These are phyloP conservation scores for Brachystomella parvula DNA, from an alignment of 1,140 invertebrate species.

Conservation along the genomic window DNA sequence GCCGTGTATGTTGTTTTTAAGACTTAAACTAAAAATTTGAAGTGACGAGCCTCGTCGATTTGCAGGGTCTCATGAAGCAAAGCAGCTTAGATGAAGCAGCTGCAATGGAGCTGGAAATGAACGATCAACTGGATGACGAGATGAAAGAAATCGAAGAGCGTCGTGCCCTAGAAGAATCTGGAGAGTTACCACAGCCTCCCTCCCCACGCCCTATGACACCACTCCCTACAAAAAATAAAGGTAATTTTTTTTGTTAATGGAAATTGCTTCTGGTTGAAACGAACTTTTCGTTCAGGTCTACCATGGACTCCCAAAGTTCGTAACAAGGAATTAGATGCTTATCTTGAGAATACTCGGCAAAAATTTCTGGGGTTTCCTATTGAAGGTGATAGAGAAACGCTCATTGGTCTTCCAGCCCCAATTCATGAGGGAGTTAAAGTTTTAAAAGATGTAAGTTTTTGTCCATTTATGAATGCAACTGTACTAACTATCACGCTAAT, in stretches of 20 bases:
- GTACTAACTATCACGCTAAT: conserved; percentile 6
- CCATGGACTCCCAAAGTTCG: conserved; percentile 96
- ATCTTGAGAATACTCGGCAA: conserved; percentile 78
- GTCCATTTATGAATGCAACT: conserved; percentile 9
- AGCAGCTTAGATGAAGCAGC: conserved; percentile 80
- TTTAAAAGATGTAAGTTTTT: conserved; percentile 57
- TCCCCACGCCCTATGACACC: conserved; percentile 50
- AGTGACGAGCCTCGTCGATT: too few relatives aligned
- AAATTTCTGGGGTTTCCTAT: conserved; percentile 94
- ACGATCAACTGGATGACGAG: conserved; percentile 43
- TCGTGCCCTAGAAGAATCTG: conserved; percentile 42
- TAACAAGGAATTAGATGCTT: conserved; percentile 82
- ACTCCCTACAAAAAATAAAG: conserved; percentile 41
- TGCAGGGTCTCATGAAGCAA: conserved; percentile 80
- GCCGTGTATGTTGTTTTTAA: conserved; percentile 47
- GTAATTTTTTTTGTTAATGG: conserved; percentile 14
- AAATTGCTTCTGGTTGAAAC: neutral
- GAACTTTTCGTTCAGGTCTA: conserved; percentile 48
- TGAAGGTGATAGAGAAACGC: conserved; percentile 71
- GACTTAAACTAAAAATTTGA: conserved; percentile 16
- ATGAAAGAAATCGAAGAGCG: conserved; percentile 47
- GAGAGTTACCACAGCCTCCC: conserved; percentile 44
- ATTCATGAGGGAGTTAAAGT: conserved; percentile 91
- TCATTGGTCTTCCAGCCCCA: conserved; percentile 81
- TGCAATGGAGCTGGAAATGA: conserved; percentile 54